Conservation (phyloP, 2,113 vertebrate species). For the Camelus dromedarius region DNA sequence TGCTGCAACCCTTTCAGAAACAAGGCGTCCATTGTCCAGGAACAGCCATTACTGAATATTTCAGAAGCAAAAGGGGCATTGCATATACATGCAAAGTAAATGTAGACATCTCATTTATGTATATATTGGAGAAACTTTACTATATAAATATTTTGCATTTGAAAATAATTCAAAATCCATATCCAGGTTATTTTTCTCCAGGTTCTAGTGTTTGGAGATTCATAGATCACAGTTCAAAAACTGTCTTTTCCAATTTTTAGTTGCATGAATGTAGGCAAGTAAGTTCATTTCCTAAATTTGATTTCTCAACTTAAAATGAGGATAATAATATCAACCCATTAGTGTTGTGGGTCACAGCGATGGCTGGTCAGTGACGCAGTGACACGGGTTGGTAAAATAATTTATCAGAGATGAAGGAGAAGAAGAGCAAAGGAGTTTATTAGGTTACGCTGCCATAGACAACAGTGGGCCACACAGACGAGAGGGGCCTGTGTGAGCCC, state of each 20-base stretch:
- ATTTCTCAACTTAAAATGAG: constrained; percentile 28
- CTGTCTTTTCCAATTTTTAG: not conserved
- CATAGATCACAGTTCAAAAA: not conserved
- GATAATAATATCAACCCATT: not conserved
- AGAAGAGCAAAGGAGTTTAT: too few relatives aligned
- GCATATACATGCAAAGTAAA: not conserved
- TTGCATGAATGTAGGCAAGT: not conserved
- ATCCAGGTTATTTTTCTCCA: not conserved
- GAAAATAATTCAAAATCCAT: constrained; percentile 22
- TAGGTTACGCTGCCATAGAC: too few relatives aligned
- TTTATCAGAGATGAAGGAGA: not conserved
- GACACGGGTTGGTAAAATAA: too few relatives aligned
- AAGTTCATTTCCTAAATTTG: not conserved
- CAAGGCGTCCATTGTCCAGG: too few relatives aligned
- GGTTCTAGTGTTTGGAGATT: not conserved
- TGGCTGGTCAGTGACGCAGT: too few relatives aligned
- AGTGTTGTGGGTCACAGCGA: not conserved
- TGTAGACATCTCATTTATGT: not conserved
- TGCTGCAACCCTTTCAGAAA: not conserved
- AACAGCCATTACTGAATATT: not conserved
- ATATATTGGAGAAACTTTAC: not conserved
- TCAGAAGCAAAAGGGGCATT: not conserved
- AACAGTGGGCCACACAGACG: too few relatives aligned
- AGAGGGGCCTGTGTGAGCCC: too few relatives aligned
- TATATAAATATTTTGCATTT: not conserved